Base-by-base conservation (phyloP, 2,113 vertebrate genomes). In the Haplochromis vanheusdeni region DNA sequence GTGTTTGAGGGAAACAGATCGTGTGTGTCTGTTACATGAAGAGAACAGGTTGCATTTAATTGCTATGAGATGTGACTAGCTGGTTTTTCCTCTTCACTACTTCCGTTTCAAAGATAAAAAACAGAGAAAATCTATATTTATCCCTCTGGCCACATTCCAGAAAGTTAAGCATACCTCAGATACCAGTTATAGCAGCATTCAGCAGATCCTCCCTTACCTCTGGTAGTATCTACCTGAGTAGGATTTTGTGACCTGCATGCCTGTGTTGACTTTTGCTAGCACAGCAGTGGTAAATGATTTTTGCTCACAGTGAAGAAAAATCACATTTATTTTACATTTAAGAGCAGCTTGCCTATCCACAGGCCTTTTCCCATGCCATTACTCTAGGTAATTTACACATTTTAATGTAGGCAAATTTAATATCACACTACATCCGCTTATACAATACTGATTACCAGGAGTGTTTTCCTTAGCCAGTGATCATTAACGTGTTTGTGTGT, bases 401-500 rank as follows among this genome's bases (percentile, higher is more conserved):
- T 47, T 45, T 73, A 73, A 73, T 42, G 8, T 26, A 45, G 21
- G 13, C 21, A 73, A 17, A 37, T 68, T 13, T 40, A 21, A 73
- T 73, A 45, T 73, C 40, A 26, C 21, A 45, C 37, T 26, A 26
- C 40, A 73, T 73, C 40, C 1, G 26, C 14, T 31, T 77, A 19
- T n/a, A 31, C 26, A 77, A 77, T 51, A 51, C 1, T 77, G 26
- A 77, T 31, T 77, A 77, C 70, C 31, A 28, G 23, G 16, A 19
- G 42, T 51, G 73, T 49, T 49, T 49, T 49, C 42, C 17, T 77
- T 6, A 49, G 42, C 26, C 26, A 77, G 42, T 49, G 26, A 77
- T n/a, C 70, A 77, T 31, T 77, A 77, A 49, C 51, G 17, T 83
- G 40, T 75, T 11, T 75, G 70, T 75, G 42, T 75, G 70, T 75